phyloP scores from a whole-genome alignment of 2,113 vertebrate genomes.

The Pygoscelis antarcticus region DNA sequence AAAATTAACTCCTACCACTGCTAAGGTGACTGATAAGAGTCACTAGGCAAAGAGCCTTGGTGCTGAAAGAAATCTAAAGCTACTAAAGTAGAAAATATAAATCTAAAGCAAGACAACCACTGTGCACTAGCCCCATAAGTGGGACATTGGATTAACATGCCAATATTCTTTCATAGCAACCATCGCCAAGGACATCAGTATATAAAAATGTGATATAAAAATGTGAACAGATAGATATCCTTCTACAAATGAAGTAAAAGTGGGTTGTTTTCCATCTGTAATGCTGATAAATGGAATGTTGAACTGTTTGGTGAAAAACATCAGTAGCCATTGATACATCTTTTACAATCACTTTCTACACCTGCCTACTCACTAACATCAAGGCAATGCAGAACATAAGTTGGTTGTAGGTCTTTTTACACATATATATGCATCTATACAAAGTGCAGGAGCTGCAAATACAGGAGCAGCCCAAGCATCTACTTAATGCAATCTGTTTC shows the following conservation, averaged over 20 bases:
- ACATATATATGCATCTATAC: neutral
- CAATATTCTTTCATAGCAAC: slow-evolving; percentile 47
- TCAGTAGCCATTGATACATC: neutral
- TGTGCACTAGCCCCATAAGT: neutral
- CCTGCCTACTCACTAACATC: neutral
- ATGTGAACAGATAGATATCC: neutral
- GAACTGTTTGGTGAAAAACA: neutral
- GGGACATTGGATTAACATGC: neutral
- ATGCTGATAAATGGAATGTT: neutral
- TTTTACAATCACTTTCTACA: neutral
- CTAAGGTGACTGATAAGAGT: neutral
- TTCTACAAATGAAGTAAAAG: neutral
- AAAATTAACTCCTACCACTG: neutral
- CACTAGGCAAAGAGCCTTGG: neutral
- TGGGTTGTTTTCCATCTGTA: neutral
- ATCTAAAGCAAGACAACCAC: neutral
- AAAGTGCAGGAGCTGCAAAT: neutral
- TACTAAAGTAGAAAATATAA: neutral
- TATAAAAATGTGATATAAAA: neutral
- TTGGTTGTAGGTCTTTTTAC: neutral
- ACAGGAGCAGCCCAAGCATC: neutral
- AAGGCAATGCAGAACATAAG: neutral
- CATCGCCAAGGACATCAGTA: slow-evolving; percentile 39
- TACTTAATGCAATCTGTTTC: neutral
- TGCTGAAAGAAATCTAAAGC: neutral